Evolutionary conservation across 2,797 vertebrate genomes (phyloP).

Genomic region (Vireo griseus): DNA sequence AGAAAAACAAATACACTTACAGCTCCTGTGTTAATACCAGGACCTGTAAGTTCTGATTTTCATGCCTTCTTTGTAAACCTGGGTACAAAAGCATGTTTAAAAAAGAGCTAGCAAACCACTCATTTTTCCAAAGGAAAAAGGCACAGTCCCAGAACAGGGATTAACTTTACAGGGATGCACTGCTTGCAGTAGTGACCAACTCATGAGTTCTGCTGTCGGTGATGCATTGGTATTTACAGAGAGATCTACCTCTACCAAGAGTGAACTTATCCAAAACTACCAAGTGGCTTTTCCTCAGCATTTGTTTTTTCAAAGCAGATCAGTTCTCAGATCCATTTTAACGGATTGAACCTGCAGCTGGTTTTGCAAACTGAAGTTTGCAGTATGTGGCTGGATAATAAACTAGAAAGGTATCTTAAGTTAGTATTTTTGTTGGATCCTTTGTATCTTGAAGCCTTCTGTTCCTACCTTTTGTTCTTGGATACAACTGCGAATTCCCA

Average conservation of each 20-base stretch:
- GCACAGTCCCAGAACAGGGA: neutral
- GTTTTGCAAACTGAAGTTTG: neutral
- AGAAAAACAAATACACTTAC: neutral
- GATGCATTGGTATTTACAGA: neutral
- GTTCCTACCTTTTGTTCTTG: neutral
- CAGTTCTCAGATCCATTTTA: neutral
- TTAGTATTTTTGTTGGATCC: neutral
- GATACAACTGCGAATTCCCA: neutral
- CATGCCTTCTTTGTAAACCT: neutral
- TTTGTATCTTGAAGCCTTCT: constrained; percentile 4
- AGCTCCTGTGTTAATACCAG: neutral
- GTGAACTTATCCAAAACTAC: neutral
- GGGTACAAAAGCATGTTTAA: neutral
- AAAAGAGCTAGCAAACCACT: neutral
- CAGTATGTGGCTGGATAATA: neutral
- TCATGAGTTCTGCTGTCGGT: neutral
- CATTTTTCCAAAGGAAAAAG: neutral
- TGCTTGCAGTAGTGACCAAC: neutral
- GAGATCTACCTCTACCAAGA: neutral
- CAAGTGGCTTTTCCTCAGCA: neutral
- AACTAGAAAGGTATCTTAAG: neutral
- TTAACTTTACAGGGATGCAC: neutral
- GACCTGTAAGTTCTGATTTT: neutral
- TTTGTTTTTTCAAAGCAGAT: neutral
- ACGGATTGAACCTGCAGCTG: neutral